Conservation (phyloP, 2,113 vertebrate genomes). For the Tragulus kanchil region DNA sequence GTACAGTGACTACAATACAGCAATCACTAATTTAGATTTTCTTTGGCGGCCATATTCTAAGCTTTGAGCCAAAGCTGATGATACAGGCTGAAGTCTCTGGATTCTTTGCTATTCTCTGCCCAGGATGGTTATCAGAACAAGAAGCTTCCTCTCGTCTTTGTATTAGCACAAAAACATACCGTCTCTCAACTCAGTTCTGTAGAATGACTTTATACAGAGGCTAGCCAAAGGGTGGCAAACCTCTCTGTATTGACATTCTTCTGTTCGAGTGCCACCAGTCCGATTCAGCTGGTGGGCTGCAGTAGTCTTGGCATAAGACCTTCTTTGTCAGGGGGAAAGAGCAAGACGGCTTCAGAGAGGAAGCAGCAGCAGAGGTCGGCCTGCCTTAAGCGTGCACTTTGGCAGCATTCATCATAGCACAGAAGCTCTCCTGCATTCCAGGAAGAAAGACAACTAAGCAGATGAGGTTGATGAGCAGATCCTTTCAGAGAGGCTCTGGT, state of each 20-base stretch:
- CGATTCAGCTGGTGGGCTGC: background rate
- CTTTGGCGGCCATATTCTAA: background rate
- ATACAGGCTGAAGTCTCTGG: background rate
- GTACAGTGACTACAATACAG: background rate
- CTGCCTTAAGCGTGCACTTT: background rate
- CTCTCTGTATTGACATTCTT: background rate
- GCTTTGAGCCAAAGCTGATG: background rate
- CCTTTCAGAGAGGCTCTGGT: slow-evolving; percentile 31
- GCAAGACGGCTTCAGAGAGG: background rate
- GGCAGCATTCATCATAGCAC: background rate
- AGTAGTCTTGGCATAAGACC: slow-evolving; percentile 36
- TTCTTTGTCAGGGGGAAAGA: slow-evolving; percentile 37
- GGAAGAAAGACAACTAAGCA: background rate
- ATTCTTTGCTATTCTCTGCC: background rate
- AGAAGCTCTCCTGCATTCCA: background rate
- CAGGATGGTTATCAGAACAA: background rate
- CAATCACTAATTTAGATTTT: background rate
- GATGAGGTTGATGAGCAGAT: background rate
- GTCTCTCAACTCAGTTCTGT: slow-evolving; percentile 37
- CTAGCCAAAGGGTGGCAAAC: background rate
- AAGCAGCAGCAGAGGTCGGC: background rate
- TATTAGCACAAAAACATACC: background rate
- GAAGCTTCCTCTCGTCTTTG: slow-evolving; percentile 34
- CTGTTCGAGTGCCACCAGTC: background rate
- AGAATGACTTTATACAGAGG: background rate